A percentile compares a stretch with the other conserved stretches of the same genome.
Conservation (phyloP, 2,888 invertebrate genomes). For the Drosophila formosana region DNA sequence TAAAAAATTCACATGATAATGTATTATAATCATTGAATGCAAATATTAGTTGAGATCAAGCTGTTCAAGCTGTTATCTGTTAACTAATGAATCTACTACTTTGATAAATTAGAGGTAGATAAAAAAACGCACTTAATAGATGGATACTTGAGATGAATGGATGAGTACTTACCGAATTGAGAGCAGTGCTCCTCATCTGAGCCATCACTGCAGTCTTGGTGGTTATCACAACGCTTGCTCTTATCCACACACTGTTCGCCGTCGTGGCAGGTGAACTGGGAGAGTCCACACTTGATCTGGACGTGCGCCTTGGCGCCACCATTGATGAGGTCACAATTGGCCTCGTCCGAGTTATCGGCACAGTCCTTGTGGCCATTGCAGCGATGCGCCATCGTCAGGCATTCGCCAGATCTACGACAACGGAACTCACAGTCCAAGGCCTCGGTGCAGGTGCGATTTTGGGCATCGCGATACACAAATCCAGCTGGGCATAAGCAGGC, state of each 20-base stretch:
- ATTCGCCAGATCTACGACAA: conserved; percentile 86
- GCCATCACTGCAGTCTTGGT: conserved; percentile 86
- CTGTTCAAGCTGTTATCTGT: no score
- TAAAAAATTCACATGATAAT: no score
- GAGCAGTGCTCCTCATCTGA: conserved; percentile 87
- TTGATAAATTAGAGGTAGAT: no score
- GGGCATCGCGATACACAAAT: conserved; percentile 85
- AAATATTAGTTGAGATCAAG: no score
- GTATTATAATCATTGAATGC: no score
- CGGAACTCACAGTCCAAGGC: conserved; percentile 86
- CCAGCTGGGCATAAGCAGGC: conserved; percentile 90
- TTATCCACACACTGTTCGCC: conserved; percentile 86
- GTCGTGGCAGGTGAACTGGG: conserved; percentile 86
- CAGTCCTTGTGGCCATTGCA: conserved; percentile 88
- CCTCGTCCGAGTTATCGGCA: conserved; percentile 87
- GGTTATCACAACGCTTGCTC: conserved; percentile 86
- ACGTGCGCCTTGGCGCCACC: conserved; percentile 77
- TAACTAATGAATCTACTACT: no score
- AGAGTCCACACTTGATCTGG: conserved; percentile 83
- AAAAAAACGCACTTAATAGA: background rate
- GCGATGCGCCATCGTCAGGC: conserved; percentile 86
- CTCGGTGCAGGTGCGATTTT: conserved; percentile 87
- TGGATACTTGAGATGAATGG: no score
- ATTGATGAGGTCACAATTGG: conserved; percentile 80
- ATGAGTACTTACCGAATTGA: conserved; percentile 77